Evolutionary conservation across 2,888 invertebrate genomes (phyloP), one percentile per base, ranked within the genome.

Genomic region (Polylopha cassiicola): DNA sequence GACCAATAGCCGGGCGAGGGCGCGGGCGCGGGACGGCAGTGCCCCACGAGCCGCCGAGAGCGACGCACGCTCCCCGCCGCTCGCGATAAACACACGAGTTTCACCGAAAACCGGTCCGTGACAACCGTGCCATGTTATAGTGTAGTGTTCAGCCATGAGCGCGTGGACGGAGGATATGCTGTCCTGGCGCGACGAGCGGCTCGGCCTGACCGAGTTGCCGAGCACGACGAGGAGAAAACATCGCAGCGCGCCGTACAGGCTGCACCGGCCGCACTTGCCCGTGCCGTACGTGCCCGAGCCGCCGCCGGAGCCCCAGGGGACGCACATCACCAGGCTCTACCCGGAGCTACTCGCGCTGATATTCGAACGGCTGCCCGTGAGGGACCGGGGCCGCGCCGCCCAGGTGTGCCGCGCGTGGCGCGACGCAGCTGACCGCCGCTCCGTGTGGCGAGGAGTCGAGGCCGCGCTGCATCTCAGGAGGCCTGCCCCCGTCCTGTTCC

Each of bases 371-470:
- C 86, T 98, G 68, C 92, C 95, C 36, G 94, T 96, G 24, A 87
- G 92, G 53, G 97, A 97, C 78, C 91, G 95, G 67, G 97, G 97
- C 2, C 88, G 94, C 24, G 97, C 93, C 10, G 95, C 97, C 2
- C 95, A 95, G 79, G 96, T 97, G 47, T 95, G 95, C 73, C 88
- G 90, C 39, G 86, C 93, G 42, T 98, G 97, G 97, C 87, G 95
- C 44, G 97, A 97, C 65, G 97, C 97, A 27, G 93, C 95, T 16
- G 97, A 97, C 76, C 92, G 94, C 58, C 92, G 95, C 57, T 93
- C 93, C 22, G 96, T 98, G 10, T 98, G 98, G 98, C 90, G 95
- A 53, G 95, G 95, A 34, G 95, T 96, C 17, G 95, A 96, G 69
- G 97, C 97, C 1, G 93, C 94, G 55, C 78, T 98, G 47, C 97